Conservation (phyloP, 2,888 invertebrate species). For the Acrobasis repandana region DNA sequence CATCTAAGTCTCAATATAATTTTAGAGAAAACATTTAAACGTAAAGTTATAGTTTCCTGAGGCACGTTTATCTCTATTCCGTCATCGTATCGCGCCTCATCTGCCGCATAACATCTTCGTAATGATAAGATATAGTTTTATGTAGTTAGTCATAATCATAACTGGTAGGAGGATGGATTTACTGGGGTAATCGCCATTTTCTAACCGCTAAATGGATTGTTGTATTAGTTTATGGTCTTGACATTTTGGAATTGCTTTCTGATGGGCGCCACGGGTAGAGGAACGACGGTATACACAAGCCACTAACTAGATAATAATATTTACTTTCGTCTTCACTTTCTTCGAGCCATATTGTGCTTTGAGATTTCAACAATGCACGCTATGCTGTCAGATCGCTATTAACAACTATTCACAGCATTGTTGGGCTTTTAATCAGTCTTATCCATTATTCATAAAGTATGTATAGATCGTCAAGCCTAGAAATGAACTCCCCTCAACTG, state of each 20-base stretch:
- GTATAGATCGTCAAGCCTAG: too few relatives aligned
- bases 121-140: neutral
- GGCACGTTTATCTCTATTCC: neutral
- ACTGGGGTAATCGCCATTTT: neutral
- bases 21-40: neutral
- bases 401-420: slow-evolving; percentile 1
- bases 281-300: neutral
- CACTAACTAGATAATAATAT: neutral
- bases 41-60: neutral
- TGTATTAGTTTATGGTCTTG: neutral
- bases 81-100: neutral
- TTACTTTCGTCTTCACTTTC: neutral
- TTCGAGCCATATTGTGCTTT: neutral
- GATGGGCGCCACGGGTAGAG: neutral
- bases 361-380: slow-evolving; percentile 5
- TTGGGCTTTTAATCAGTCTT: slow-evolving; percentile 3
- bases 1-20: neutral
- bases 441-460: neutral
- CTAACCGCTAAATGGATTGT: neutral
- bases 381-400: neutral
- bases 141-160: neutral
- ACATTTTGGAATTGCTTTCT: neutral
- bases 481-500: too few relatives aligned
- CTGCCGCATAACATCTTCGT: neutral
- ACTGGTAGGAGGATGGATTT: neutral